Evolutionary conservation across 1,140 invertebrate genomes (phyloP), one percentile per base, ranked within the genome.

Genomic region (Temnothorax longispinosus): DNA sequence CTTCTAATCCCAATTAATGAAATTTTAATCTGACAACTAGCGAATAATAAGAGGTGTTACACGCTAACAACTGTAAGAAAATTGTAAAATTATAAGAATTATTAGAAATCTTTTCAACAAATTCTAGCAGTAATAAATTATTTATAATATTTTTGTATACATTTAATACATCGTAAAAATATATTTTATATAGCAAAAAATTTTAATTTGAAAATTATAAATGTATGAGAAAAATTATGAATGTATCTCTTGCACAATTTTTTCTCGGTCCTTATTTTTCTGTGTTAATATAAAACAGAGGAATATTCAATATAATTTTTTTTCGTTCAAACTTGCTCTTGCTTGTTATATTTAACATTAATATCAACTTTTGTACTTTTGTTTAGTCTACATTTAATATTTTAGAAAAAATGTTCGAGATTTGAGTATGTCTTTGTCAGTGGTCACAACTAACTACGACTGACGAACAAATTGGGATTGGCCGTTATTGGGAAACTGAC

Each of bases 381-480:
- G 27, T 38, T 80, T 47, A 21, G 4, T 78, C 18, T 13, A 38
- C 0, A 35, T 52, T 50, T 35, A 15, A 27, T 60, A 13, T 11
- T 77, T 62, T 44, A 18, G 15, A 44, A 60, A 62, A 62, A 1
- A 62, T 67, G 18, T 80, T n/a, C 6, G 27, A 52, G 35, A 80
- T 41, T 41, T 27, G 7, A 50, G 32, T 50, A 32, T 50, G 27
- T 38, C 6, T 60, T 32, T 60, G 27, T 62, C 32, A 50, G 13
- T 13, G 41, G 54, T 58, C 52, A 62, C 41, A 75, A 50, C 27
- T 84, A 60, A 52, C 58, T 84, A 27, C 54, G 41, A 18, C 32
- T 35, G 41, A 32, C 69, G 52, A 84, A 74, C 69, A 60, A 84
- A 75, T 74, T 52, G 54, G 44, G 54, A 32, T 21, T 32, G 56